Evolutionary conservation across 2,888 invertebrate species (phyloP).

Genomic region (Calephelis perditalis): DNA sequence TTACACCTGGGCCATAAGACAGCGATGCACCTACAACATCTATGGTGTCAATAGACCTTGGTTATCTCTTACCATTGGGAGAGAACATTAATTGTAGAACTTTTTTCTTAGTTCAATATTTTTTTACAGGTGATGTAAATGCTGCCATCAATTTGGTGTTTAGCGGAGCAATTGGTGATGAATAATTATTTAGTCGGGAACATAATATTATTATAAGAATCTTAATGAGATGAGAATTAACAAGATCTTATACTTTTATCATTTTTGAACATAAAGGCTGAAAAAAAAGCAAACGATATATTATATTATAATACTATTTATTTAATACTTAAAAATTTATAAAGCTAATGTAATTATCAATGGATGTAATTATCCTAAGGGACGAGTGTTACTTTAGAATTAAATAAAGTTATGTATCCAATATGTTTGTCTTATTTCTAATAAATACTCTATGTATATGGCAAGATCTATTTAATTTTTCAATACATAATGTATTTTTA

Average conservation of each 20-base stretch:
- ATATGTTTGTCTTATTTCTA: slow-evolving; percentile 17
- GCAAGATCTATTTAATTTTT: not conserved
- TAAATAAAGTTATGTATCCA: slow-evolving; percentile 21
- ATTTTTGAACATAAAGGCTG: not conserved
- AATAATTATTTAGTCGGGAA: slow-evolving; percentile 35
- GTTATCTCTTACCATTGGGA: too few species aligned
- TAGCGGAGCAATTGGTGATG: slow-evolving; percentile 68
- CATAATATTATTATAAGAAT: slow-evolving; percentile 4
- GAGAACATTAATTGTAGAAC: too few species aligned
- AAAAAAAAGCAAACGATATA: slow-evolving; percentile 25
- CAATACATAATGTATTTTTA: too few species aligned
- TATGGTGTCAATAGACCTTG: too few species aligned
- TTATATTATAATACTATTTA: slow-evolving; percentile 31
- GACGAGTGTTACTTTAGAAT: slow-evolving; percentile 30
- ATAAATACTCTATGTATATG: slow-evolving; percentile 9
- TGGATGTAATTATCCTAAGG: slow-evolving; percentile 50
- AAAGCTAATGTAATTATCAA: slow-evolving; percentile 46
- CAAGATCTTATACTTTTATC: too few species aligned
- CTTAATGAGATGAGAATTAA: not conserved
- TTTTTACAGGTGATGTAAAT: slow-evolving; percentile 87
- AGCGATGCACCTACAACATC: too few species aligned
- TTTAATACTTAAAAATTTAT: slow-evolving; percentile 45
- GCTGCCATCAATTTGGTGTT: slow-evolving; percentile 95
- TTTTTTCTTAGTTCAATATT: not conserved
- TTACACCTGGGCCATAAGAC: too few species aligned